Evolutionary conservation across 2,888 invertebrate genomes (phyloP).

Genomic region (Calliopum simillimum): DNA sequence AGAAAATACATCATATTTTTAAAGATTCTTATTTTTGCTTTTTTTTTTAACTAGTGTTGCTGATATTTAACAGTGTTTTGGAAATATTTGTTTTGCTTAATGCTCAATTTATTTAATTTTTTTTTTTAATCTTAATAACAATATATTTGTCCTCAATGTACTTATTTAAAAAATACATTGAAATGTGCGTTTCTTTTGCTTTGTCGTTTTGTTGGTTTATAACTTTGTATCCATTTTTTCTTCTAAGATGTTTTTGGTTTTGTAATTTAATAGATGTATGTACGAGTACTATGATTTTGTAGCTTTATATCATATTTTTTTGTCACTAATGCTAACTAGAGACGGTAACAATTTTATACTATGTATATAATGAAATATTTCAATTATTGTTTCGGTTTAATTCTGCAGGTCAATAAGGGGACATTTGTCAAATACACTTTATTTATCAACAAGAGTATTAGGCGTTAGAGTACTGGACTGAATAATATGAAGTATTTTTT

Average conservation of each 20-base stretch:
- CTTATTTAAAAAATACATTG: slow-evolving; percentile 18
- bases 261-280: slow-evolving; percentile 13
- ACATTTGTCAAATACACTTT: neutral
- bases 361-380: slow-evolving; percentile 14
- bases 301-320: neutral
- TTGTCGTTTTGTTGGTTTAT: slow-evolving; percentile 17
- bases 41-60: slow-evolving; percentile 21
- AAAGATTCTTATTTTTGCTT: neutral
- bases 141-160: slow-evolving; percentile 12
- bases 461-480: neutral
- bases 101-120: slow-evolving; percentile 1
- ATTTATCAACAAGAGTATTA: too few relatives aligned
- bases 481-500: neutral
- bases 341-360: slow-evolving; percentile 17
- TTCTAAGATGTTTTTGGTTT: neutral
- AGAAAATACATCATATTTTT: slow-evolving; percentile 23
- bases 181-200: slow-evolving; percentile 38
- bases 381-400: slow-evolving; percentile 37
- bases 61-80: slow-evolving; percentile 23
- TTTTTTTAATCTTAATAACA: slow-evolving; percentile 9
- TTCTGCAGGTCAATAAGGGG: slow-evolving; percentile 31
- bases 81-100: neutral
- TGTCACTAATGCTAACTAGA: slow-evolving; percentile 11
- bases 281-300: slow-evolving; percentile 1
- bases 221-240: slow-evolving; percentile 10